Base-by-base conservation (phyloP, 2,888 invertebrate genomes). In the Mechanitis mazaeus region DNA sequence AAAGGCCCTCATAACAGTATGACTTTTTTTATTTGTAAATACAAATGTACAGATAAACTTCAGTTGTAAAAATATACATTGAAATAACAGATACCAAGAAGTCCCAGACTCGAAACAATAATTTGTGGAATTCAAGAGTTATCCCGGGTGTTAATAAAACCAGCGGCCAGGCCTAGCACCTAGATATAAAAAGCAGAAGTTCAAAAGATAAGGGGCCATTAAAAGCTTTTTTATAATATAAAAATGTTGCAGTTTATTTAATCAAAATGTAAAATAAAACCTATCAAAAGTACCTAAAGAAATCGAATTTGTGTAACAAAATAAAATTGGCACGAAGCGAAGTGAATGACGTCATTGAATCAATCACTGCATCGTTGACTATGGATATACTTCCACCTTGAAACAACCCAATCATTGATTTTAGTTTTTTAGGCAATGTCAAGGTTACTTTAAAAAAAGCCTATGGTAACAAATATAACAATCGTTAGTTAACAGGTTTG, bases 241-340 rank as follows among this genome's bases (percentile, higher is more conserved):
- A 20, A 20, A 20, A 20, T 20, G 20, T 20, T 20, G 38, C 38
- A 38, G 38, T 38, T 1, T 6, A 38, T 38, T 38, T 54, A 58
- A 58, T 33, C n/a, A 54, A 12, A 54, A 58, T 60, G 20, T 60
- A 47, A 65, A 55, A 56, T 45, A 46, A 54, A 61, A 47, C 47
- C 54, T 56, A 42, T 46, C 45, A 50, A 50, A 55, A 57, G 55
- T 62, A 58, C 54, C 46, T 61, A 57, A 50, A 58, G 61, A 64
- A 66, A 60, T 54, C 56, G 33, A 50, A 55, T 55, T 53, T 55
- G 50, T 56, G 53, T 56, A 62, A 60, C 54, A 56, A 59, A 64
- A 66, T 58, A 61, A 64, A 64, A 61, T 66, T 66, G 64, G 66
- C 62, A 64, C 62, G 55, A 60, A 62, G 50, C 56, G 60, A 55